Base-by-base conservation (phyloP, 2,797 vertebrate species). In the Chloroceryle amazona region DNA sequence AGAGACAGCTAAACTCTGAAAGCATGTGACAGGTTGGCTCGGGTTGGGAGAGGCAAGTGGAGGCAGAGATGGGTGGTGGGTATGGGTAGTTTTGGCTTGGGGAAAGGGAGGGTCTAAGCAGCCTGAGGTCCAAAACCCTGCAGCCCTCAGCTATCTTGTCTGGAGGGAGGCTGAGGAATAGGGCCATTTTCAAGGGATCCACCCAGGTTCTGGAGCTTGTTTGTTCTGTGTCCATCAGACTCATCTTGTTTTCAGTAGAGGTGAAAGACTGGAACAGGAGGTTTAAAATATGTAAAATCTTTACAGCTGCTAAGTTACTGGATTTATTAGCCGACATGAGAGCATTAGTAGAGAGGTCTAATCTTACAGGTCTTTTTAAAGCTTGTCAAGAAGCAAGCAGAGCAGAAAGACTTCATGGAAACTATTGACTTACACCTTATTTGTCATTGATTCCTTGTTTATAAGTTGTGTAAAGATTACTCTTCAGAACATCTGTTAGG, bases 361-460 rank as follows among this genome's bases (percentile, higher is more conserved):
- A 92, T 76, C 81, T 89, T 91, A 39, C n/a, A 90, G 35, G 68
- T 72, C 87, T 94, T 86, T 93, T 95, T 91, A 90, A 91, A 96
- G 91, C 81, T 90, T 94, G 82, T 95, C 86, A 85, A 60, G 88
- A 90, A 88, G 60, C 70, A 74, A 76, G 41, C 41, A 1, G 81
- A 93, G 73, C 60, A 89, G 78, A 95, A 89, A 46, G 66, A 49
- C 61, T 86, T 82, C 19, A 5, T 80, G 60, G 74, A 67, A 90
- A 49, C 51, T 47, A 46, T 72, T 88, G 89, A 42, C 54, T 90
- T 83, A 44, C 0, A 6, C 51, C 74, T 72, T 81, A 52, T 8
- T 86, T 91, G 61, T 52, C 66, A 65, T 46, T 79, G 84, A 68
- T 89, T 95, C 57, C 29, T 11, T 73, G 55, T 61, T 87, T 80